These are phyloP conservation scores for Zoanthus gigantus DNA, from an alignment of 92 coral and sea anemone species.

Conservation along the genomic window DNA sequence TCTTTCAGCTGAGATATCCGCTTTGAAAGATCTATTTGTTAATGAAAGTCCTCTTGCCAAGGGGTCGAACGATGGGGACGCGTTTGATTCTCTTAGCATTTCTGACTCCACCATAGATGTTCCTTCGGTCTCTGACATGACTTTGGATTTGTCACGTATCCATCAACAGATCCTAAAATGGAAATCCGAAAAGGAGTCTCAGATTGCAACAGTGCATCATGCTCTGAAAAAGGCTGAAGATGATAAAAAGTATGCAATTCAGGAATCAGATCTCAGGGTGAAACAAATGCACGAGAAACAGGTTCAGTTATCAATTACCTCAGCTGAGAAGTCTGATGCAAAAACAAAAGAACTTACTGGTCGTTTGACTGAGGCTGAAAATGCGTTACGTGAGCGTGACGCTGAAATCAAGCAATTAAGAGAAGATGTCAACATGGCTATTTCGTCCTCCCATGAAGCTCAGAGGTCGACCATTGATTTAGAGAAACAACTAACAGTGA, in stretches of 20 bases:
- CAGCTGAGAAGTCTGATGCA: slow-evolving; percentile 74
- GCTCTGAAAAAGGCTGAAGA: slow-evolving; percentile 80
- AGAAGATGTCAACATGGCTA: slow-evolving; percentile 67
- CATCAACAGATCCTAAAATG: slow-evolving; percentile 87
- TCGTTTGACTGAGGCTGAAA: slow-evolving; percentile 72
- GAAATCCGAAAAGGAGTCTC: slow-evolving; percentile 76
- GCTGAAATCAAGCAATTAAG: slow-evolving; percentile 69
- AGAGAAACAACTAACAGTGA: slow-evolving; percentile 67
- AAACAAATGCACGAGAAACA: slow-evolving; percentile 86
- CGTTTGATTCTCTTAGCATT: slow-evolving; percentile 71
- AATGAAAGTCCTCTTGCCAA: slow-evolving; percentile 53
- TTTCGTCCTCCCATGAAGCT: slow-evolving; percentile 72
- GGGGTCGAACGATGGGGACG: slow-evolving; percentile 44
- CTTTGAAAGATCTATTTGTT: slow-evolving; percentile 70
- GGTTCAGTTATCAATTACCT: slow-evolving; percentile 69
- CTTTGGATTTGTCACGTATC: slow-evolving; percentile 84
- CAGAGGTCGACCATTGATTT: slow-evolving; percentile 72
- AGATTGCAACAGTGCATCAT: slow-evolving; percentile 56
- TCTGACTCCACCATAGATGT: slow-evolving; percentile 65
- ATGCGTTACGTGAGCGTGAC: slow-evolving; percentile 71
- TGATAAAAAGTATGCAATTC: slow-evolving; percentile 76
- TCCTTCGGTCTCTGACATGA: slow-evolving; percentile 82
- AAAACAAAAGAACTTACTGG: slow-evolving; percentile 71
- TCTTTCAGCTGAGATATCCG: slow-evolving; percentile 81
- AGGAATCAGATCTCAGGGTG: slow-evolving; percentile 82